Conservation (phyloP, 2,888 invertebrate genomes). For the Habrosyne pyritoides region DNA sequence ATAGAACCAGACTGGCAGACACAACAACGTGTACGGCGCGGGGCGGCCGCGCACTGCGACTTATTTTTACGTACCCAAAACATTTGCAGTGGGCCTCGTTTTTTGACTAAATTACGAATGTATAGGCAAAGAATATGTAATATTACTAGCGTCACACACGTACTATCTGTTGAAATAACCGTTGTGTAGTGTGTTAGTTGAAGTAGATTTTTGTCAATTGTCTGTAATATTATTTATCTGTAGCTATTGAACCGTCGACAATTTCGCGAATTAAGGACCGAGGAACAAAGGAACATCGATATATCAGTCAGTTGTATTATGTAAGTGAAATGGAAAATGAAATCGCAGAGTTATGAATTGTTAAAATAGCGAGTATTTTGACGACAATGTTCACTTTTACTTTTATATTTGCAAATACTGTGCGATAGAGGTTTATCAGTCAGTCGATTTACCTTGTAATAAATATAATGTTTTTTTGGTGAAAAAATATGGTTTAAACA, state of each 20-base stretch:
- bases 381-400: conserved; percentile 1
- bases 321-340: conserved; percentile 4
- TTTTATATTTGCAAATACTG: not conserved
- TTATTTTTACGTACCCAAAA: conserved; percentile 1
- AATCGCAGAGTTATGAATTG: not conserved
- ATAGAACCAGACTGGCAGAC: conserved; percentile 81
- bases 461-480: conserved; percentile 31
- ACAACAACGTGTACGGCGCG: conserved; percentile 50
- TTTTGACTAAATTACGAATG: not conserved
- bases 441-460: conserved; percentile 28
- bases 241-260: too few species aligned
- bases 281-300: not conserved
- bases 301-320: not conserved
- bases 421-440: conserved; percentile 9
- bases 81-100: not conserved
- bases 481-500: conserved; percentile 39
- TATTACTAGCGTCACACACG: too few species aligned
- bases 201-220: too few species aligned
- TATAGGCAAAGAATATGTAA: too few species aligned
- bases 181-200: too few species aligned
- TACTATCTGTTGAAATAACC: too few species aligned
- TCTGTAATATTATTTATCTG: too few species aligned
- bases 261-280: too few species aligned
- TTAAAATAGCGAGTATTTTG: too few species aligned
- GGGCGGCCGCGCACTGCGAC: conserved; percentile 28